Conservation (phyloP, 1,140 invertebrate genomes). For the Macrosteles quadrilineatus region DNA sequence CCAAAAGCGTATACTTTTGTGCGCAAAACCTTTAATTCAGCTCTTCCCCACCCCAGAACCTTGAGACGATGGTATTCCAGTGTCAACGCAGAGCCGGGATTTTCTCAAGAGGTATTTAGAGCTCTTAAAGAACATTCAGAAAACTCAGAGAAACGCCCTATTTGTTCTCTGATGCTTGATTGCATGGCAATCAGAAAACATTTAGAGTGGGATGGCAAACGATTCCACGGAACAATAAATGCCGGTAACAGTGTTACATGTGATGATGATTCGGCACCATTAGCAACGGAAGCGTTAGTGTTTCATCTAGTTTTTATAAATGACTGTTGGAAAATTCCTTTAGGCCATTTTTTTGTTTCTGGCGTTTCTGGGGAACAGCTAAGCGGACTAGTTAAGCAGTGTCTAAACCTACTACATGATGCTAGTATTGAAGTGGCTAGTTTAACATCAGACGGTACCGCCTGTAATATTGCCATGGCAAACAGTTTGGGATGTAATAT, state of each 20-base stretch:
- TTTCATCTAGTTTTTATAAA: conserved; percentile 46
- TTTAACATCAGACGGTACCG: conserved; percentile 31
- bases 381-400: conserved; percentile 3
- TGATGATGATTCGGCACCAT: conserved; percentile 39
- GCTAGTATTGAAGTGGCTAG: conserved; percentile 20
- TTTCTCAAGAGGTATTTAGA: conserved; percentile 47
- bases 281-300: conserved; percentile 47
- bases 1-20: conserved; percentile 50
- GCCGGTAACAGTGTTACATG: background rate
- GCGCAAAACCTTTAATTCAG: conserved; percentile 46
- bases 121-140: conserved; percentile 41
- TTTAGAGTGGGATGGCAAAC: conserved; percentile 38
- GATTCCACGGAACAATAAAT: conserved; percentile 18
- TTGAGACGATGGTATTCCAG: conserved; percentile 49
- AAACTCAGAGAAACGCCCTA: background rate
- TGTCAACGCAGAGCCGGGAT: conserved; percentile 48
- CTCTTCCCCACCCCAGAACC: conserved; percentile 48
- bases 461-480: conserved; percentile 28
- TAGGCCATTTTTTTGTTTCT: conserved; percentile 47
- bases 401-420: conserved; percentile 36
- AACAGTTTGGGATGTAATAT: conserved; percentile 35
- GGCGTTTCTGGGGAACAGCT: conserved; percentile 34
- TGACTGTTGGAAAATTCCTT: conserved; percentile 45
- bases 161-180: conserved; percentile 38
- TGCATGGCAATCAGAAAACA: conserved; percentile 39